Percentiles rank a stretch among this genome's conserved stretches.
Evolutionary conservation across 1,140 invertebrate species (phyloP).

Genomic region (Nomia melanderi): DNA sequence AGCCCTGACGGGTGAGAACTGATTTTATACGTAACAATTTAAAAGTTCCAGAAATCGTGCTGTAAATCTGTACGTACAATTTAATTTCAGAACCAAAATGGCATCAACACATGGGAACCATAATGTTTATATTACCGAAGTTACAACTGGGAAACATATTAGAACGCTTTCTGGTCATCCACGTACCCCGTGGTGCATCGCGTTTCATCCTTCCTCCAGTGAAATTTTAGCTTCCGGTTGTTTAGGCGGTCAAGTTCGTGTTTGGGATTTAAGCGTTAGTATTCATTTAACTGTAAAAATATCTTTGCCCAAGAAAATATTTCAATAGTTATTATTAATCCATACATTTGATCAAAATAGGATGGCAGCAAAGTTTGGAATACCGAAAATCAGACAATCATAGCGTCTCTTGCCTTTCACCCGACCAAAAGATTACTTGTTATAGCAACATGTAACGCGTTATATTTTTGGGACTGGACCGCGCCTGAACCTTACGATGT

Average conservation of each 20-base stretch:
- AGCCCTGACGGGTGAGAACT: constrained; percentile 89
- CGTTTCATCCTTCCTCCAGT: constrained; percentile 92
- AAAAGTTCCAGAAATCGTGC: neutral
- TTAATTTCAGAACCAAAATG: constrained; percentile 85
- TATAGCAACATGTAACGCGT: constrained; percentile 91
- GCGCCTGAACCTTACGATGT: constrained; percentile 88
- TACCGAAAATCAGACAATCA: constrained; percentile 86
- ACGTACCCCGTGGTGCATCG: constrained; percentile 95
- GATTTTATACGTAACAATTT: constrained; percentile 19
- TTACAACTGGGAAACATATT: constrained; percentile 90
- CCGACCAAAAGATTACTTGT: constrained; percentile 90
- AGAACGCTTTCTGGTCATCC: constrained; percentile 91
- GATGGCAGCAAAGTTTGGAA: constrained; percentile 93
- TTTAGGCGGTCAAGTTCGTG: constrained; percentile 93
- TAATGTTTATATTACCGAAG: constrained; percentile 93
- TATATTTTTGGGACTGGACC: constrained; percentile 96
- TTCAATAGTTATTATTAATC: too few species aligned
- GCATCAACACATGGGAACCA: constrained; percentile 96
- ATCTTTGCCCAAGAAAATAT: too few species aligned
- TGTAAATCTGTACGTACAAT: constrained; percentile 22
- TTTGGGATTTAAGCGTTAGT: constrained; percentile 94
- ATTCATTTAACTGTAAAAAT: constrained; percentile 8
- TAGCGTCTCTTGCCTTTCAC: constrained; percentile 93
- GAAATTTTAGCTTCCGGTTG: constrained; percentile 94
- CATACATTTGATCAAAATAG: too few species aligned